These are phyloP conservation scores for Myotis myotis DNA, from an alignment of 2,797 vertebrate species.

Conservation along the genomic window DNA sequence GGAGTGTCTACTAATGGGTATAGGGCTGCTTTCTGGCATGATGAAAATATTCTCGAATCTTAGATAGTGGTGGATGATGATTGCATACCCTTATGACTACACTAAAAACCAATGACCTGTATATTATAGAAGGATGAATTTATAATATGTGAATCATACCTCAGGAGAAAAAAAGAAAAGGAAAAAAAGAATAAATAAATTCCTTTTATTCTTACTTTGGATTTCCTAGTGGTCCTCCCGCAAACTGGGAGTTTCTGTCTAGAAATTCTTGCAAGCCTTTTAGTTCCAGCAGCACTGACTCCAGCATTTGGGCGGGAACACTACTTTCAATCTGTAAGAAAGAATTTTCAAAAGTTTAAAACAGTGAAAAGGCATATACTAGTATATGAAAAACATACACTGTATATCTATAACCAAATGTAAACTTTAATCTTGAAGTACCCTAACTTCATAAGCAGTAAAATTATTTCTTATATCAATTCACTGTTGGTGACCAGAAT, in stretches of 20 bases:
- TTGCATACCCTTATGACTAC: not conserved
- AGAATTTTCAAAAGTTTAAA: slow-evolving; percentile 23
- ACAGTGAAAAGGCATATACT: not conserved
- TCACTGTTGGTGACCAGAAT: not conserved
- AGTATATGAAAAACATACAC: not conserved
- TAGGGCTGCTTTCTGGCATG: not conserved
- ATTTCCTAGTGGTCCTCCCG: slow-evolving; percentile 91
- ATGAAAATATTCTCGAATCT: not conserved
- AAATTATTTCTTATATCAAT: not conserved
- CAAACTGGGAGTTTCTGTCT: slow-evolving; percentile 96
- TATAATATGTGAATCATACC: not conserved
- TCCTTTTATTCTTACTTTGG: slow-evolving; percentile 86
- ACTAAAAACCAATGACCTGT: not conserved
- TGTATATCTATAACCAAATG: not conserved
- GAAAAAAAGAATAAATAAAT: slow-evolving; percentile 15
- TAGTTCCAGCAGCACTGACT: slow-evolving; percentile 91
- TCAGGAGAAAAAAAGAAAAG: not conserved
- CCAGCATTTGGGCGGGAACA: slow-evolving; percentile 88
- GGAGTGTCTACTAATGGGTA: not conserved
- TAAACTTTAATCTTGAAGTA: slow-evolving; percentile 23
- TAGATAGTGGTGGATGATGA: not conserved
- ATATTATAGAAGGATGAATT: not conserved
- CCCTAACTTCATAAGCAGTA: not conserved
- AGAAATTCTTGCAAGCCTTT: slow-evolving; percentile 94
- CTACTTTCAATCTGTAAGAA: slow-evolving; percentile 92